Evolutionary conservation across 1,140 invertebrate species (phyloP), one percentile per base, ranked within the genome.

Genomic region (Platyscapa corneri): DNA sequence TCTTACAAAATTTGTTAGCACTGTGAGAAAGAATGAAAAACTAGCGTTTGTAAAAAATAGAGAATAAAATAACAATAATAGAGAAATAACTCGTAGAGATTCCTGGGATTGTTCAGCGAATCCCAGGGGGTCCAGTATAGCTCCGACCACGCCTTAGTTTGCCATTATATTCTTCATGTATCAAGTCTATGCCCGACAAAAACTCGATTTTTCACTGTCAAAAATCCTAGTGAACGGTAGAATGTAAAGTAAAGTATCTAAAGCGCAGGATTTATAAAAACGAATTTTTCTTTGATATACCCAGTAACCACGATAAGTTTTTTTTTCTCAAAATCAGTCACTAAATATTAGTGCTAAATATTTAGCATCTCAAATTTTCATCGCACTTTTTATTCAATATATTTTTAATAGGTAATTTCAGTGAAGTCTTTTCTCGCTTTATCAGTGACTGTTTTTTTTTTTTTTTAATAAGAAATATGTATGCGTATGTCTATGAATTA

Each of bases 201-300:
- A 82, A 74, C 65, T 87, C 88, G 87, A 89, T 89, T 89, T 89
- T 89, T 89, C 88, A 87, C 86, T 88, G 87, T 88, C 88, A 79
- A 86, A 88, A 89, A 83, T 46, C 0, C 18, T 20, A 27, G 53
- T n/a, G 76, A 46, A 0, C 23, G 39, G 8, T 1, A 3, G 30
- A 5, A 18, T 12, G 46, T 32, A 77, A 0, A 3, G 1, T 60
- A 5, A 60, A 56, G n/a, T 2, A 75, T 6, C 27, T 3, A 76
- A 42, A 14, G 27, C 8, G 20, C 16, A 23, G 30, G 6, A 14
- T 8, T 27, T 2, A 27, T 27, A 60, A 10, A 3, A 60, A 27
- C 56, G 10, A 14, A 18, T 30, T 76, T 30, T 76, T 7, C 74
- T 16, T 16, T 30, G 39, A 65, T 78, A 56, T 77, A 88, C 83